phyloP scores from a whole-genome alignment of 2,797 vertebrate species.

The Pseudomugil gertrudae region DNA sequence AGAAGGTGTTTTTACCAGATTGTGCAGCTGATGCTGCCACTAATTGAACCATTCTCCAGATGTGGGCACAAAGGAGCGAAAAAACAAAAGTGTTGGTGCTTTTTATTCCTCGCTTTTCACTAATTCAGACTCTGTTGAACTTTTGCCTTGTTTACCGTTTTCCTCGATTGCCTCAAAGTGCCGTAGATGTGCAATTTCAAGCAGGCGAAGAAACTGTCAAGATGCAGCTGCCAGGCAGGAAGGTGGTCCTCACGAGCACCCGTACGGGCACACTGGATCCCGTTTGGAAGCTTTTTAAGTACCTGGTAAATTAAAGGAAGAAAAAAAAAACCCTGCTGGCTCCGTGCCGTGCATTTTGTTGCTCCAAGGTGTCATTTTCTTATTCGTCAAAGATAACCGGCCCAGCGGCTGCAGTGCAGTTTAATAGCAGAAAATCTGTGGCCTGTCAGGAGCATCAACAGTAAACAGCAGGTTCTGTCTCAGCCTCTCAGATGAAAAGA shows the following conservation, averaged over 20 bases:
- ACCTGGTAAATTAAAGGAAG: conserved; percentile 26
- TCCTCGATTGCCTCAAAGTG: conserved; percentile 11
- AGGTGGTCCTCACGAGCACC: conserved; percentile 15
- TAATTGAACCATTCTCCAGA: conserved; percentile 42
- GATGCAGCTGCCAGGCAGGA: conserved; percentile 11
- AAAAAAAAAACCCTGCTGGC: conserved; percentile 16
- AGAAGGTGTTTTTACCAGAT: conserved; percentile 58
- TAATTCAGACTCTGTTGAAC: background rate
- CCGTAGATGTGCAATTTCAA: conserved; percentile 27
- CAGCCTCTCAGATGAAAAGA: conserved; percentile 31
- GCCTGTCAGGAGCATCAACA: conserved; percentile 49
- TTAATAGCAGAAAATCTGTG: conserved; percentile 50
- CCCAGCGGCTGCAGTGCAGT: conserved; percentile 19
- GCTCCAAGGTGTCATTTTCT: conserved; percentile 59
- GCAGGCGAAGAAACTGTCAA: conserved; percentile 8
- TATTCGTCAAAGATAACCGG: conserved; percentile 52
- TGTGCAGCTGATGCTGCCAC: conserved; percentile 56
- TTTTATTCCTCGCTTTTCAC: conserved; percentile 8
- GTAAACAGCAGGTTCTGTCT: conserved; percentile 45
- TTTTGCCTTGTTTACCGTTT: conserved; percentile 9
- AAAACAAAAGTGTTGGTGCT: background rate
- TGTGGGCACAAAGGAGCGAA: conserved; percentile 27
- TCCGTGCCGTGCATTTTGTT: conserved; percentile 27
- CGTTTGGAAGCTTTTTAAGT: conserved; percentile 39
- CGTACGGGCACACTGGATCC: conserved; percentile 23